A percentile compares a stretch with the other conserved stretches of the same genome.
phyloP scores from a whole-genome alignment of 2,888 invertebrate genomes.

The Himalopsyche kuldschensis region DNA sequence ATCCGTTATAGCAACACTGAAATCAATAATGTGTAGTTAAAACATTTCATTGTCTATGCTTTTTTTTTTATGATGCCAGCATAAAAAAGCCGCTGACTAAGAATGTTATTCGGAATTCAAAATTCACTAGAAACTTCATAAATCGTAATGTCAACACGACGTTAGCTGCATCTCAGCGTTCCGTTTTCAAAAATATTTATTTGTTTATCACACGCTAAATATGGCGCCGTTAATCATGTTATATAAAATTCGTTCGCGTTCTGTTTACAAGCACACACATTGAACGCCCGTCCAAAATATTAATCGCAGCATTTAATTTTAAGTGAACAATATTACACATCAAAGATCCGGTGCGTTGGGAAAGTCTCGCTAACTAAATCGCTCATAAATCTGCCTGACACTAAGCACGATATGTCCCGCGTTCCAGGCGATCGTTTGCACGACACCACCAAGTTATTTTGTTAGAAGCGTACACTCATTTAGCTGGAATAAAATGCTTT shows the following conservation, averaged over 20 bases:
- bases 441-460: neutral
- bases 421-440: neutral
- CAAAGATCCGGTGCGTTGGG: neutral
- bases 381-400: neutral
- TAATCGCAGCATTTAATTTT: neutral
- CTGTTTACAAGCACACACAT: neutral
- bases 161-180: too few species aligned
- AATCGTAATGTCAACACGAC: too few species aligned
- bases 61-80: too few species aligned
- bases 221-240: neutral
- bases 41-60: too few species aligned
- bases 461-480: neutral
- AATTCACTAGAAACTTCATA: too few species aligned
- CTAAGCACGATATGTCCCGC: neutral
- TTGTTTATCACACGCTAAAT: neutral
- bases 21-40: too few species aligned
- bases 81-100: too few species aligned
- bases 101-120: too few species aligned
- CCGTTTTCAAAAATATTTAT: too few species aligned
- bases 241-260: neutral
- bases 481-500: too few species aligned
- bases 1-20: too few species aligned
- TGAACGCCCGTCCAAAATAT: neutral
- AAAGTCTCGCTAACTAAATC: neutral
- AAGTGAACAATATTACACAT: neutral